Percentiles rank a stretch among this genome's conserved stretches.
Conservation (phyloP, 2,888 invertebrate genomes). For the Pimpla rufipes region DNA sequence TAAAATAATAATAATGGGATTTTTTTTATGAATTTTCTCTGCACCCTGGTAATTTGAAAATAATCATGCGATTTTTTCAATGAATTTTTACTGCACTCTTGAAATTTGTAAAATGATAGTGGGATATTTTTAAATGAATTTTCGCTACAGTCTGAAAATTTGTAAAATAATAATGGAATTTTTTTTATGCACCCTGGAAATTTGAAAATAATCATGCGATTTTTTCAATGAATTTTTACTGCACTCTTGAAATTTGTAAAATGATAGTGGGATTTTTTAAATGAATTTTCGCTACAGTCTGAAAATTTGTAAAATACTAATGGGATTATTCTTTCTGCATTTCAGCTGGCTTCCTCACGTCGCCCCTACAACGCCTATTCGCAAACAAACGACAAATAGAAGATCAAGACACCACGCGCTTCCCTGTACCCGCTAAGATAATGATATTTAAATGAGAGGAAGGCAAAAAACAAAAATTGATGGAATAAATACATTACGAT, state of each 20-base stretch:
- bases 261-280: constrained; percentile 14
- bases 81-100: too few species aligned
- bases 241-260: not conserved
- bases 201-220: too few species aligned
- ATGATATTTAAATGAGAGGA: constrained; percentile 55
- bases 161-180: too few species aligned
- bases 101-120: too few species aligned
- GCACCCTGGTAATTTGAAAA: too few species aligned
- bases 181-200: too few species aligned
- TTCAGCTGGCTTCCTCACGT: constrained; percentile 76
- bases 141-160: too few species aligned
- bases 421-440: constrained; percentile 38
- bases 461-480: constrained; percentile 9
- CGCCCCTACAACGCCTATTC: constrained; percentile 70
- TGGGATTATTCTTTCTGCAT: constrained; percentile 32
- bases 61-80: too few species aligned
- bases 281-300: not conserved
- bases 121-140: too few species aligned
- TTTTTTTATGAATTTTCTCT: too few species aligned
- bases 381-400: constrained; percentile 71
- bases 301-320: not conserved
- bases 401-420: constrained; percentile 33
- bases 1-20: too few species aligned
- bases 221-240: not conserved
- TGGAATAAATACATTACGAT: constrained; percentile 47